phyloP scores from a whole-genome alignment of 2,797 vertebrate genomes.

The Steatocranus sp. region DNA sequence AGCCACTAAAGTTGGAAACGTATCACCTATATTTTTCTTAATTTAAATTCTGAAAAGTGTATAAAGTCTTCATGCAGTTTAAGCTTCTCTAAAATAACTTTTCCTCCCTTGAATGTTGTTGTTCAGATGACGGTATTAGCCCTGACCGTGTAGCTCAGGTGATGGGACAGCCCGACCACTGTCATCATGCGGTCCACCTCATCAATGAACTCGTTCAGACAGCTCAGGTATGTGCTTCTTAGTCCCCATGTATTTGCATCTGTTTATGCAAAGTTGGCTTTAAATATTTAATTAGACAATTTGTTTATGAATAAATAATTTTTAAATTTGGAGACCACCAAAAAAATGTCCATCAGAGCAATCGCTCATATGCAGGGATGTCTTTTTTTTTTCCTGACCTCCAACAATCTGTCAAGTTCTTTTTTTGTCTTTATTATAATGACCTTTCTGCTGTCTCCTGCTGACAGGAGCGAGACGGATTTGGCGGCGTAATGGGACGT shows the following conservation, averaged over 20 bases:
- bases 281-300: not conserved
- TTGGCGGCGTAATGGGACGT: conserved; percentile 83
- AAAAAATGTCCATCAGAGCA: not conserved
- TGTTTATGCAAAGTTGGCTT: not conserved
- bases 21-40: not conserved
- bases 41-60: not conserved
- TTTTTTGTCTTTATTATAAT: not conserved
- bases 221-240: conserved; percentile 80
- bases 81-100: not conserved
- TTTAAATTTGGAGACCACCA: not conserved
- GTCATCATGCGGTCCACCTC: conserved; percentile 94
- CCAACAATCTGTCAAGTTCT: not conserved
- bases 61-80: not conserved
- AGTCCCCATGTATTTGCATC: not conserved
- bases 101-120: not conserved
- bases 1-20: not conserved
- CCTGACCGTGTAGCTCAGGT: conserved; percentile 93
- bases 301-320: not conserved
- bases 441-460: not conserved
- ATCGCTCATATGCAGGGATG: not conserved
- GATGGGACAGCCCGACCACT: conserved; percentile 94
- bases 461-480: conserved; percentile 89
- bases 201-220: conserved; percentile 96
- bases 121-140: conserved; percentile 93
- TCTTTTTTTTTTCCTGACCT: not conserved